Evolutionary conservation across 2,113 vertebrate genomes (phyloP).

Genomic region (Syrrhaptes paradoxus): DNA sequence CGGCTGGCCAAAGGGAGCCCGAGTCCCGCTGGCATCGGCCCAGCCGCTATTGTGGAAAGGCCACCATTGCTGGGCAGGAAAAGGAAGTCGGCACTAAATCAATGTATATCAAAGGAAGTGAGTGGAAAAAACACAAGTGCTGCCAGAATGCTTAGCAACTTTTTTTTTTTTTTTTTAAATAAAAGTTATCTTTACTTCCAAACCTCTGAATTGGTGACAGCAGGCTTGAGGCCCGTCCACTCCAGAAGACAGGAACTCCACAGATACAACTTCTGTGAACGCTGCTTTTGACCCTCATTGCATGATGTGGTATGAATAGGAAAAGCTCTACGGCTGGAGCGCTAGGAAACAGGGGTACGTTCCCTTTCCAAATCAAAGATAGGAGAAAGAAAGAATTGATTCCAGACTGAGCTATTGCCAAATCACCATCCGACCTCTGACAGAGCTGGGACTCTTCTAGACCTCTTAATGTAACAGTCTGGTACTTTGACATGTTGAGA

Average conservation of each 20-base stretch:
- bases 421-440: neutral
- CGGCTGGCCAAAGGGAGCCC: slow-evolving; percentile 32
- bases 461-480: neutral
- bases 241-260: neutral
- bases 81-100: slow-evolving; percentile 88
- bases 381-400: neutral
- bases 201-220: neutral
- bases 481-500: neutral
- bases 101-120: slow-evolving; percentile 87
- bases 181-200: slow-evolving; percentile 19
- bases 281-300: neutral
- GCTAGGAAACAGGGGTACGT: neutral
- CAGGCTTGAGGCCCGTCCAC: neutral
- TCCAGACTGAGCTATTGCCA: neutral
- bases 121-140: slow-evolving; percentile 82
- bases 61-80: slow-evolving; percentile 84
- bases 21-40: slow-evolving; percentile 79
- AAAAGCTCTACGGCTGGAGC: neutral
- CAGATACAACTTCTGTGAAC: neutral
- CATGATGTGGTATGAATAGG: rapidly evolving
- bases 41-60: slow-evolving; percentile 84
- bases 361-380: neutral
- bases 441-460: neutral
- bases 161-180: neutral
- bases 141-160: slow-evolving; percentile 55